Evolutionary conservation across 2,797 vertebrate species (phyloP).

Genomic region (Eulemur rubriventer): DNA sequence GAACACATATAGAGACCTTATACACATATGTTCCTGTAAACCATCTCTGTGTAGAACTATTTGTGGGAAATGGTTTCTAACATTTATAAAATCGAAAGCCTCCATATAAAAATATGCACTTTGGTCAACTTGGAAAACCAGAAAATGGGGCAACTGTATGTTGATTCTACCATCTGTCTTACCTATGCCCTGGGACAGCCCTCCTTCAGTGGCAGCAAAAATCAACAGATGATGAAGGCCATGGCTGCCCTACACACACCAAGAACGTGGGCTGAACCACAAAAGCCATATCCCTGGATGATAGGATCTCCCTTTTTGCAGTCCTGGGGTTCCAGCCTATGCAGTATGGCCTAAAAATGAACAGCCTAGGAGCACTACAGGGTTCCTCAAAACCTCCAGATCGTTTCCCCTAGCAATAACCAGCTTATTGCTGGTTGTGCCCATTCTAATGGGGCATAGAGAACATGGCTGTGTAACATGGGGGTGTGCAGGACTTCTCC

Average conservation of each 20-base stretch:
- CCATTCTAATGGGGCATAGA: neutral
- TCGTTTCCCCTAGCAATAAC: neutral
- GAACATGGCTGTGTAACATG: neutral
- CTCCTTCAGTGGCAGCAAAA: neutral
- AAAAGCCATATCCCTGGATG: neutral
- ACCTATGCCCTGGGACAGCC: neutral
- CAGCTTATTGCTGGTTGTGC: neutral
- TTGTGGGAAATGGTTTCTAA: neutral
- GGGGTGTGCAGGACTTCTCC: neutral
- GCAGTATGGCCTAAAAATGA: neutral
- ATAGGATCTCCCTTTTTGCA: neutral
- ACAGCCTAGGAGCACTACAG: neutral
- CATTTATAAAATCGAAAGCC: neutral
- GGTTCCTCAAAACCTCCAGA: neutral
- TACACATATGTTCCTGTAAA: neutral
- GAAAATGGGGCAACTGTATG: neutral
- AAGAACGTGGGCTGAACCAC: neutral
- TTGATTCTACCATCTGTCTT: neutral
- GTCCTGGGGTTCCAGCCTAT: neutral
- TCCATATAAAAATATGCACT: neutral
- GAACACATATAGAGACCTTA: neutral
- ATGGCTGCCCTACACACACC: neutral
- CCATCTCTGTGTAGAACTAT: neutral
- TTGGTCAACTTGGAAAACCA: neutral
- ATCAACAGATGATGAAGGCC: neutral